Base-by-base conservation (phyloP, 1,140 invertebrate genomes). In the Berghia stephanieae region DNA sequence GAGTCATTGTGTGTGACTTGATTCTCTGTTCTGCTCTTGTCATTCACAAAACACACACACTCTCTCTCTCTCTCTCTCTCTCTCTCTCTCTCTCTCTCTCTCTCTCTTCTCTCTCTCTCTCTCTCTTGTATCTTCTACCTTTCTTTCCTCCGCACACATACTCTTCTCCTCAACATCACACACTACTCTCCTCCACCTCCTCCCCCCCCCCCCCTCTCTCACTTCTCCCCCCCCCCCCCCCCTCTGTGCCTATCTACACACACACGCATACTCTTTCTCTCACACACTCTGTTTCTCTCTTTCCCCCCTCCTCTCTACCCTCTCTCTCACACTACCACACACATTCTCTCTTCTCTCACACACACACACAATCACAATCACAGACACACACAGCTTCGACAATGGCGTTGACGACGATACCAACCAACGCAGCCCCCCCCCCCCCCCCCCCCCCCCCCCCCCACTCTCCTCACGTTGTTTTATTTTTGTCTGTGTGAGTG, bases 41-140 rank as follows among this genome's bases (percentile, higher is more conserved):
- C 27, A 16, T 63, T 31, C 27, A 16, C 8, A 16, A 10, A 16
- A 10, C 57, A 63, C 57, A 10, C 57, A 10, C 57, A 24, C 57
- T 63, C 57, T 63, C 57, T 63, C 57, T 63, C 57, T 63, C 10
- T 63, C 57, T 63, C 57, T 16, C 57, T 63, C 57, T 16, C 27
- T 63, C 10, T 16, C 57, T 63, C 57, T 16, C 57, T 63, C 57
- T 16, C 57, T 63, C 57, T 16, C 57, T 63, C 57, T 63, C 10
- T 63, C 57, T 63, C 10, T 63, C 57, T 63, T n/a, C n/a, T n/a
- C n/a, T n/a, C 57, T 63, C 10, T 63, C 57, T 63, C 10, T 63
- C 57, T 63, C 57, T 63, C 57, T 63, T 63, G n/a, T n/a, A n/a
- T 16, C 57, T 63, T 31, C 10, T 31, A 24, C 57, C 10, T 31